Base-by-base conservation (phyloP, 1,140 invertebrate genomes). In the Piezodorus guildinii region DNA sequence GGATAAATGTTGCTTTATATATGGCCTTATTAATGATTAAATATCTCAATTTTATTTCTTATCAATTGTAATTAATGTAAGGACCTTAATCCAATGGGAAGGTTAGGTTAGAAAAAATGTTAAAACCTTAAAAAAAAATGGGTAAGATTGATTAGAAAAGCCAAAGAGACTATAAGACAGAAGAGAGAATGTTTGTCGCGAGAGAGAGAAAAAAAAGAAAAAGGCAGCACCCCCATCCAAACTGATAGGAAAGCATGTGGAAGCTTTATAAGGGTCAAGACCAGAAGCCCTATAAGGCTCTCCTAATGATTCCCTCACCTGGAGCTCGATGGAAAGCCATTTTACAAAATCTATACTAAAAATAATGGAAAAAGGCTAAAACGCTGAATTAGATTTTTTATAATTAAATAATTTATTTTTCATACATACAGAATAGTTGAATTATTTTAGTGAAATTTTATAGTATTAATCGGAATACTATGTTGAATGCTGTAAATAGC, bases 381-480 rank as follows among this genome's bases (percentile, higher is more conserved):
- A 60, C 34, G 25, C 15, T 44, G n/a, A 43, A 46, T 30, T 64
- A 64, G 63, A 59, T 12, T 39, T 59, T 64, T 64, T 64, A 51
- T 46, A 60, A 60, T 34, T 25, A 46, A 56, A 63, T 56, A 54
- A 46, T 64, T 64, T 64, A 64, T 64, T 64, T 64, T 64, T 64
- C 63, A 64, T 56, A 34, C 30, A 62, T 12, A 60, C 27, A 64
- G n/a, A 64, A 64, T 64, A 64, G 63, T 64, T 64, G 39, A 64
- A 58, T 64, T 64, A 64, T 64, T 64, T 64, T 64, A 60, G 54
- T 56, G 63, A 60, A 56, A 64, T 64, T 23, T 56, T 64, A 60
- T 64, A 64, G 63, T 60, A 64, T 63, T 59, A 60, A 54, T 15
- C 45, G 30, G 27, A 63, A 63, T 63, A 63, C 62, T 63, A 51